Percentiles rank a stretch among this genome's conserved stretches.
Evolutionary conservation across 2,797 vertebrate species (phyloP).

Genomic region (Florisuga fusca): DNA sequence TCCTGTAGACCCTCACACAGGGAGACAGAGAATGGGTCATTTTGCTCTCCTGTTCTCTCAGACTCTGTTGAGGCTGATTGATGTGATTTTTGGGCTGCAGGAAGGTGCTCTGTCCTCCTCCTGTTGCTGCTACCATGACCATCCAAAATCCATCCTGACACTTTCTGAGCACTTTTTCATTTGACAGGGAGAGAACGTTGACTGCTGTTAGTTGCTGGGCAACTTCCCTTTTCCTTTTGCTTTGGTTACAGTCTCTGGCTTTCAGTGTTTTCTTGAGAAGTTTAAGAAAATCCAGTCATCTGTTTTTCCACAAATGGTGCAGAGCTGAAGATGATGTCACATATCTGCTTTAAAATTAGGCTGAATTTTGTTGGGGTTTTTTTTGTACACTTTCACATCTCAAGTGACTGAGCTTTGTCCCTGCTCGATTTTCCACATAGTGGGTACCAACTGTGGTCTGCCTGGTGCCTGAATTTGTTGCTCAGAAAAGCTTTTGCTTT

Average conservation of each 20-base stretch:
- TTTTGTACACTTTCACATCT: neutral
- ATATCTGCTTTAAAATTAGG: neutral
- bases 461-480: neutral
- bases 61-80: neutral
- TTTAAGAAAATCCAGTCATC: neutral
- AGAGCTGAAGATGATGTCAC: neutral
- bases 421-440: neutral
- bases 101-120: neutral
- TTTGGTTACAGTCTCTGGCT: constrained; percentile 48
- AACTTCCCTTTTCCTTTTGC: constrained; percentile 20
- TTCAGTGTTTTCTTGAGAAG: neutral
- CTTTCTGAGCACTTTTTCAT: neutral
- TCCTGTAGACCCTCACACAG: neutral
- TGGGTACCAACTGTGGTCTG: neutral
- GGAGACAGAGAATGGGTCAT: neutral
- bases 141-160: neutral
- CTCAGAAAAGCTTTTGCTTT: constrained; percentile 18
- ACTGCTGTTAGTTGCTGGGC: neutral
- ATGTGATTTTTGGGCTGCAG: neutral
- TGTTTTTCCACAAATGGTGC: neutral
- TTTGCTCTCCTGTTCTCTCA: neutral
- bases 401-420: neutral
- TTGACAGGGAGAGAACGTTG: neutral
- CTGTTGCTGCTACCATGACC: neutral
- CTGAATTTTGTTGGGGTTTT: neutral